Percentiles rank a stretch among this genome's conserved stretches.
phyloP scores from a whole-genome alignment of 2,113 vertebrate species.

The Hippolais icterina region DNA sequence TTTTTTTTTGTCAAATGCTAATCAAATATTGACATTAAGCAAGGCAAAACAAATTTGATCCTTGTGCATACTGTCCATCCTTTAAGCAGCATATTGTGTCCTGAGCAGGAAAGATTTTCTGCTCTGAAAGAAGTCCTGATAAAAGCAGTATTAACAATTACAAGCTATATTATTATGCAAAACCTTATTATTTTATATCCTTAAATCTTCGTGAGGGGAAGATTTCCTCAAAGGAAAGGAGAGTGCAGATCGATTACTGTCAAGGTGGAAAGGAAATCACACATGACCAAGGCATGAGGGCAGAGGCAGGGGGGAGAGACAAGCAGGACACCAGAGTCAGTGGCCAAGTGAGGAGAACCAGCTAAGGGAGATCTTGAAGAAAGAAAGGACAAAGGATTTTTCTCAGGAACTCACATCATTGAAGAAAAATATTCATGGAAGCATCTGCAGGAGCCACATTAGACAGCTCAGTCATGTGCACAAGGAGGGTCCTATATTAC shows the following conservation, averaged over 20 bases:
- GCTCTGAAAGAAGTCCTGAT: neutral
- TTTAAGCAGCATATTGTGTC: neutral
- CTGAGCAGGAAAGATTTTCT: neutral
- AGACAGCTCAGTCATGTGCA: neutral
- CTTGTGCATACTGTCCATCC: neutral
- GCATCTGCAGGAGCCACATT: accelerated
- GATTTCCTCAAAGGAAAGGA: neutral
- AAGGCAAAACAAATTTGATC: neutral
- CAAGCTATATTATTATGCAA: neutral
- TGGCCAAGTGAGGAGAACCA: neutral
- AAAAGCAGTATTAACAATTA: neutral
- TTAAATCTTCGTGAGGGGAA: neutral
- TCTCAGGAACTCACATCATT: neutral
- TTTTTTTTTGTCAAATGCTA: neutral
- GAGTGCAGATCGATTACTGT: neutral
- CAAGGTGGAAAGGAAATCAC: neutral
- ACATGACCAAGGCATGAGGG: neutral
- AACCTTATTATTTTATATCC: neutral
- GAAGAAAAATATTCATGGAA: neutral
- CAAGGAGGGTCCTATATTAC: neutral
- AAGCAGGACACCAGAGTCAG: neutral
- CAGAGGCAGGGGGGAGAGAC: neutral
- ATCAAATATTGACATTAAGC: neutral
- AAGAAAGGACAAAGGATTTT: neutral
- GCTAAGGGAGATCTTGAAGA: neutral